Evolutionary conservation across 53 echinoderm and acorn worm genomes (phyloP).

Genomic region (Actinopyga echinites): DNA sequence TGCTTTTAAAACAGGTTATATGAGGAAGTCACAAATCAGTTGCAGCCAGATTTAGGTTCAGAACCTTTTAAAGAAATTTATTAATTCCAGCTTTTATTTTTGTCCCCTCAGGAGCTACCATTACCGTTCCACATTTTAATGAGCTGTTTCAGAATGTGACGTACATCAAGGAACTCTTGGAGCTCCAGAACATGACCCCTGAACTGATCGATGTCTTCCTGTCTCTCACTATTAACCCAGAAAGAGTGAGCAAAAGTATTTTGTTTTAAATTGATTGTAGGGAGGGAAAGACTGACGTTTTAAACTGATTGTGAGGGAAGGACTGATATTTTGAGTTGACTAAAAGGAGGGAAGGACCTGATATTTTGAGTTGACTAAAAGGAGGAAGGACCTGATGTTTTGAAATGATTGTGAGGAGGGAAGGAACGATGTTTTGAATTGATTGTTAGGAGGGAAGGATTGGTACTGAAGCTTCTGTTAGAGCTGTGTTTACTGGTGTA

Average conservation of each 20-base stretch:
- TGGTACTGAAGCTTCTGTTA: too few relatives aligned
- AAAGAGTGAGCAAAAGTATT: slow-evolving; percentile 41
- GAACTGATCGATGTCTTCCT: slow-evolving; percentile 71
- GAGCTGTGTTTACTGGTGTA: too few relatives aligned
- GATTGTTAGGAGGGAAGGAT: too few relatives aligned
- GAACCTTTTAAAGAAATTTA: background rate
- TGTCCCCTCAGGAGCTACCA: slow-evolving; percentile 42
- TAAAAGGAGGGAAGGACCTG: too few relatives aligned
- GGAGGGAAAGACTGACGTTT: too few relatives aligned
- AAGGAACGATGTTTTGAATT: too few relatives aligned
- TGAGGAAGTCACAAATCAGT: background rate
- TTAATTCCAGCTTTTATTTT: background rate
- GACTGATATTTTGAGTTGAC: too few relatives aligned
- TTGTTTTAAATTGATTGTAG: too few relatives aligned
- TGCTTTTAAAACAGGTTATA: background rate
- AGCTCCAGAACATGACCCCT: slow-evolving; percentile 52
- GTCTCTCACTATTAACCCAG: slow-evolving; percentile 40
- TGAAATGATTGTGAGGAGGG: too few relatives aligned
- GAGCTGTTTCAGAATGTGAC: slow-evolving; percentile 56
- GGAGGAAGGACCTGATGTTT: too few relatives aligned
- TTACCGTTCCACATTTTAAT: slow-evolving; percentile 61
- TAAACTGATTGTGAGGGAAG: too few relatives aligned
- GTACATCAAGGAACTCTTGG: slow-evolving; percentile 58
- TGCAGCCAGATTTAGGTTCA: background rate
- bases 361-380: too few relatives aligned